These are phyloP conservation scores for Stenchaetothrips biformis DNA, from an alignment of 2,888 invertebrate genomes.

Conservation along the genomic window DNA sequence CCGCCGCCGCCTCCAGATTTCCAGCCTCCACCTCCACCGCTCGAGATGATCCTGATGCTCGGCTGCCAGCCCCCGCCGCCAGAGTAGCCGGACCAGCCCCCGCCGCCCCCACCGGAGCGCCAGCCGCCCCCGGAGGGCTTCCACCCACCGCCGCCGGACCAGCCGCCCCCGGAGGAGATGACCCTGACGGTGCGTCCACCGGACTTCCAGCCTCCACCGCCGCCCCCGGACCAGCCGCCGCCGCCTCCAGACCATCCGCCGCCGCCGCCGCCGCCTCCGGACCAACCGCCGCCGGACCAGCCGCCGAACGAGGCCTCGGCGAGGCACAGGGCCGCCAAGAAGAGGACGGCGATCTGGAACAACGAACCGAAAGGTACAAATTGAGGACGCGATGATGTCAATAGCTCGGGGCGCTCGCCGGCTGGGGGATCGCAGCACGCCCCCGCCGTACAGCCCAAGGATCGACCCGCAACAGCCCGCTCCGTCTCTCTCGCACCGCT, in stretches of 20 bases:
- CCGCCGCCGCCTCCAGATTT: neutral
- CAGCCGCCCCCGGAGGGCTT: neutral
- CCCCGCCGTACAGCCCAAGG: neutral
- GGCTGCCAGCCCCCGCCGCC: neutral
- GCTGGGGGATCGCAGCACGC: neutral
- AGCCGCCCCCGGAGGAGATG: neutral
- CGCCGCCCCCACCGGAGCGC: neutral
- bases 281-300: neutral
- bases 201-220: neutral
- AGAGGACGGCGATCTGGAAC: slow-evolving; percentile 6
- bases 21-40: neutral
- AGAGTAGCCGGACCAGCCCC: neutral
- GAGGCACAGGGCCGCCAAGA: neutral
- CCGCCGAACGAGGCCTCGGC: neutral
- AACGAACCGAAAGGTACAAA: neutral
- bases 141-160: neutral
- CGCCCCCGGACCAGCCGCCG: neutral
- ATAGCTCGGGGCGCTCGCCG: neutral
- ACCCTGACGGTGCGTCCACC: neutral
- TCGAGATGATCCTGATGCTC: neutral
- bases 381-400: neutral
- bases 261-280: neutral
- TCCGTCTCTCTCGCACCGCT: neutral
- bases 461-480: neutral
- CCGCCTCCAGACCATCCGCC: neutral